phyloP scores from a whole-genome alignment of 2,113 vertebrate species.

The Psittacus erithacus region DNA sequence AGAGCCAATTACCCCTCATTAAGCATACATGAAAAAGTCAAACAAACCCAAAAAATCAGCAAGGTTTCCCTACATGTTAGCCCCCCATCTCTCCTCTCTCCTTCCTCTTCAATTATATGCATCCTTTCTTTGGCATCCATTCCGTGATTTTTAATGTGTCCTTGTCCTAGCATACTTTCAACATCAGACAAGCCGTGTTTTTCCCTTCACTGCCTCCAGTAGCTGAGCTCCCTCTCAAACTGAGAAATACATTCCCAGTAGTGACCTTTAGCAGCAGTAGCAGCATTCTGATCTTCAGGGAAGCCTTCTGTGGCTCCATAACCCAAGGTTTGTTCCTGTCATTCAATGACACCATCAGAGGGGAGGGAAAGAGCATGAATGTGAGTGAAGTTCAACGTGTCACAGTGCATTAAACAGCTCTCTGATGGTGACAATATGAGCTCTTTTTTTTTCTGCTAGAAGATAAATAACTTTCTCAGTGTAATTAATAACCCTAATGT shows the following conservation, averaged over 20 bases:
- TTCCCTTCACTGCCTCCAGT: not conserved
- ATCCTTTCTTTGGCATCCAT: not conserved
- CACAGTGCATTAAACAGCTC: not conserved
- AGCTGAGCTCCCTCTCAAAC: not conserved
- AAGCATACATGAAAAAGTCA: not conserved
- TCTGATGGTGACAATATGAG: not conserved
- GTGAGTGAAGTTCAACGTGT: not conserved
- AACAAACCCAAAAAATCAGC: not conserved
- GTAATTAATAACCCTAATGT: constrained; percentile 51
- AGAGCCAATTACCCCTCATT: not conserved
- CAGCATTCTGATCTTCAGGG: constrained; percentile 9
- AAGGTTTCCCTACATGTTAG: not conserved
- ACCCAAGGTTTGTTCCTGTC: not conserved
- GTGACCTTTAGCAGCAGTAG: constrained; percentile 20
- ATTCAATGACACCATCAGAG: not conserved
- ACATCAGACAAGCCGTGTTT: not conserved
- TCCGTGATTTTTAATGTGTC: not conserved
- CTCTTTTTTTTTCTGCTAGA: constrained; percentile 9
- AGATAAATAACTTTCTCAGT: constrained; percentile 48
- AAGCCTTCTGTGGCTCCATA: not conserved
- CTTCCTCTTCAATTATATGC: not conserved
- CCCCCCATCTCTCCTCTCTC: not conserved
- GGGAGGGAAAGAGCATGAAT: not conserved
- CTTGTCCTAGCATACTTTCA: not conserved
- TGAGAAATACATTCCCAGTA: constrained; percentile 4